These are phyloP conservation scores for Cinara cedri DNA, from an alignment of 2,888 invertebrate species.

Conservation along the genomic window DNA sequence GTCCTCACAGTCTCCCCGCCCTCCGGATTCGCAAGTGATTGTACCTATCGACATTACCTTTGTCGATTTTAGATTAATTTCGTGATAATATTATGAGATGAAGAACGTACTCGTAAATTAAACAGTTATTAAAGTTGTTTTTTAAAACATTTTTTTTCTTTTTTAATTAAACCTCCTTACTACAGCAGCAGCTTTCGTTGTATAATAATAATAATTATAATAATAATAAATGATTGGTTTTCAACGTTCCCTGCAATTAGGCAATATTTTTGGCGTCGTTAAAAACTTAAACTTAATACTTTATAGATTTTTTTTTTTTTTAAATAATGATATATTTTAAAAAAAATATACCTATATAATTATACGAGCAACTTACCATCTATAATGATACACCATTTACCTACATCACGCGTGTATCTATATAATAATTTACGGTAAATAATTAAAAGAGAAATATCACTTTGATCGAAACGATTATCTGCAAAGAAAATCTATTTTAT, in stretches of 20 bases:
- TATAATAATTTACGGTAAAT: too few species aligned
- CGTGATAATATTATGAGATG: too few species aligned
- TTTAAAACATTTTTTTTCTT: not conserved
- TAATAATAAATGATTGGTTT: not conserved
- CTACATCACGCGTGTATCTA: too few species aligned
- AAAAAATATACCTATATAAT: not conserved
- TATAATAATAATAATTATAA: not conserved
- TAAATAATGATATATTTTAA: not conserved
- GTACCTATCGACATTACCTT: too few species aligned
- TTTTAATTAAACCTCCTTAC: too few species aligned
- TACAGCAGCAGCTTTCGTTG: too few species aligned
- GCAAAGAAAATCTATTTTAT: too few species aligned
- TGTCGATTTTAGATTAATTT: too few species aligned
- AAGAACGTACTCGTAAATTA: not conserved
- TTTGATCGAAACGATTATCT: conserved; percentile 6
- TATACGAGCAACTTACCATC: not conserved
- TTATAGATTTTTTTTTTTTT: not conserved
- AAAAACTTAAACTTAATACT: not conserved
- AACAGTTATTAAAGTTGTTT: not conserved
- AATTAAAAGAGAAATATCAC: conserved; percentile 6
- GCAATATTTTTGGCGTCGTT: conserved; percentile 1
- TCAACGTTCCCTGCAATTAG: not conserved
- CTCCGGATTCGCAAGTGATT: too few species aligned
- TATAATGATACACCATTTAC: not conserved
- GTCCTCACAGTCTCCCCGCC: too few species aligned